These are phyloP conservation scores for Psylliodes chrysocephalus DNA, from an alignment of 2,888 invertebrate species.

Conservation along the genomic window DNA sequence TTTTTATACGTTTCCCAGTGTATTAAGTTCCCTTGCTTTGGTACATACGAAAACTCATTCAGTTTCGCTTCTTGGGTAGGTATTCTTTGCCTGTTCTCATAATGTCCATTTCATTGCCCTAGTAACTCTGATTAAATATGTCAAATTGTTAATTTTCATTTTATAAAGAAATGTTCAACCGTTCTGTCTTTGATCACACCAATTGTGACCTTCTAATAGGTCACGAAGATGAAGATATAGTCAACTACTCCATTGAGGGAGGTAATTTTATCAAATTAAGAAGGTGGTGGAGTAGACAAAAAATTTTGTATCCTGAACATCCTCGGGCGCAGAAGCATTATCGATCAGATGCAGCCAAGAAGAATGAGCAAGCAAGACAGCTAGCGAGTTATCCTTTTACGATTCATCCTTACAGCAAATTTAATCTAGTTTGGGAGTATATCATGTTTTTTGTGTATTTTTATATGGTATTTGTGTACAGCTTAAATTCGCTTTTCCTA, in stretches of 20 bases:
- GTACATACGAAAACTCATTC: too few species aligned
- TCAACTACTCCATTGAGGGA: not conserved
- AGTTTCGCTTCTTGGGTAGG: too few species aligned
- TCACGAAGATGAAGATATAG: not conserved
- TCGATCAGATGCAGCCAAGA: not conserved
- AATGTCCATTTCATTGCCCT: too few species aligned
- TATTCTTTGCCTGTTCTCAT: too few species aligned
- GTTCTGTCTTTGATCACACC: not conserved
- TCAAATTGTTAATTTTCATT: too few species aligned
- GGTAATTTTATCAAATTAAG: not conserved
- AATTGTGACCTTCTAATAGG: not conserved
- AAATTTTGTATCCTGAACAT: not conserved
- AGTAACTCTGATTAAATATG: too few species aligned
- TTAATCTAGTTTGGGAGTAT: slow-evolving; percentile 13
- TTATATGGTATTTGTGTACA: slow-evolving; percentile 1
- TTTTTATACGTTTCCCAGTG: too few species aligned
- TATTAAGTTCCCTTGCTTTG: too few species aligned
- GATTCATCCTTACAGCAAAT: slow-evolving; percentile 10
- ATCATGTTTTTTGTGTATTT: not conserved
- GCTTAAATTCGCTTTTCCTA: not conserved
- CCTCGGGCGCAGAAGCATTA: not conserved
- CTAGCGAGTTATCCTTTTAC: not conserved
- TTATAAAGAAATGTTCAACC: too few species aligned
- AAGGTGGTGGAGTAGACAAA: slow-evolving; percentile 5
- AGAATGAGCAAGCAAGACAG: slow-evolving; percentile 9